Evolutionary conservation across 2,113 vertebrate species (phyloP).

Genomic region (Notothenia coriiceps): DNA sequence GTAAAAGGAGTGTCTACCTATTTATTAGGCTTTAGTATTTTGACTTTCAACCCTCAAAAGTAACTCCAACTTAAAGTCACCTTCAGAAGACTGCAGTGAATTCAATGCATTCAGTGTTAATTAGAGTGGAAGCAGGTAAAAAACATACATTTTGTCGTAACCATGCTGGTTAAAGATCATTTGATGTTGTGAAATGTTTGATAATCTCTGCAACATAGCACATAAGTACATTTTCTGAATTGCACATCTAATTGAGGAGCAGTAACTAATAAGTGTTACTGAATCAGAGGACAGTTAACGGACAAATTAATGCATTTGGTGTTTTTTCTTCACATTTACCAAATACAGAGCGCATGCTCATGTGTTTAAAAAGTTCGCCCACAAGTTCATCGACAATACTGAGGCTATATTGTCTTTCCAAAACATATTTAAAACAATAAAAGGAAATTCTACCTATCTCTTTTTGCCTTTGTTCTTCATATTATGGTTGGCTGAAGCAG

Average conservation of each 20-base stretch:
- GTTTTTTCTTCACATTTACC: background rate
- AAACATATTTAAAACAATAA: background rate
- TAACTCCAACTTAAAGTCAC: background rate
- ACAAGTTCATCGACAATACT: background rate
- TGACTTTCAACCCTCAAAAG: conserved; percentile 10
- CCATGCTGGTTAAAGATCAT: background rate
- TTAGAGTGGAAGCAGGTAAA: too few relatives aligned
- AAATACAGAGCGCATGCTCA: background rate
- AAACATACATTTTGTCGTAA: background rate
- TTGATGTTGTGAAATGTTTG: background rate
- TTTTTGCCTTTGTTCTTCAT: conserved; percentile 17
- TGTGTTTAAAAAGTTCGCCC: background rate
- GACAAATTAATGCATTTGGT: background rate
- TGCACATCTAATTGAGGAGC: too few relatives aligned
- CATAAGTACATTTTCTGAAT: background rate
- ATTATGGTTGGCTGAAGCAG: background rate
- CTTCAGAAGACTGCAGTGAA: background rate
- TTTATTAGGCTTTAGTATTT: background rate
- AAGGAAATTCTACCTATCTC: background rate
- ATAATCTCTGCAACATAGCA: background rate
- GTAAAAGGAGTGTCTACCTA: background rate
- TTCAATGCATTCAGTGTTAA: too few relatives aligned
- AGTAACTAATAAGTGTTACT: background rate
- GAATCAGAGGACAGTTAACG: background rate
- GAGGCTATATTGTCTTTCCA: background rate